These are phyloP conservation scores for Agriopis marginaria DNA, from an alignment of 2,888 invertebrate species.

Conservation along the genomic window DNA sequence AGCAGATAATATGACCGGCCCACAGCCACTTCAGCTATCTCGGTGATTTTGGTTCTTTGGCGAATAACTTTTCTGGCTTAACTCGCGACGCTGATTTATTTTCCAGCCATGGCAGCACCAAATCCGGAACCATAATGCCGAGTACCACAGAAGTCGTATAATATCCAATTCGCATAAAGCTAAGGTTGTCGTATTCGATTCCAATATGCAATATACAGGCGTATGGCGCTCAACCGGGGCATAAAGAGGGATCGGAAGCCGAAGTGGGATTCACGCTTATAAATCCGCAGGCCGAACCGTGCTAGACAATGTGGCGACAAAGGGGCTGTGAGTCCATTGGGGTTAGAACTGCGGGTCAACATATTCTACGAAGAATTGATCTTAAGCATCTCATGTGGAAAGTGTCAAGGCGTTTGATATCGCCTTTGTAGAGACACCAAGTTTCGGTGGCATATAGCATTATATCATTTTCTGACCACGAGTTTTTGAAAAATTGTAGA, in stretches of 20 bases:
- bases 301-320: conserved; percentile 59
- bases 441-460: no score
- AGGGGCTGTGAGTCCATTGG: conserved; percentile 10
- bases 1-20: no score
- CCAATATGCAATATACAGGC: conserved; percentile 58
- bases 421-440: no score
- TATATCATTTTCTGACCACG: no score
- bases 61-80: background rate
- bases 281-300: conserved; percentile 44
- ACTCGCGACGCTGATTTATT: background rate
- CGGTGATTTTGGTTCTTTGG: background rate
- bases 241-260: conserved; percentile 51
- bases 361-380: no score
- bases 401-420: no score
- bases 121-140: conserved; percentile 14
- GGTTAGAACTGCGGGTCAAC: background rate
- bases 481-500: no score
- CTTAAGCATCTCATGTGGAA: no score
- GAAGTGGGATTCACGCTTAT: conserved; percentile 51
- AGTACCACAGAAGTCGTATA: conserved; percentile 21
- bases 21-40: no score
- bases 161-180: conserved; percentile 26
- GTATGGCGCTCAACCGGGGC: conserved; percentile 53
- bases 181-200: conserved; percentile 31
- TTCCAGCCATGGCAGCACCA: conserved; percentile 7